Conservation (phyloP, 2,113 vertebrate genomes). For the Bufo gargarizans region DNA sequence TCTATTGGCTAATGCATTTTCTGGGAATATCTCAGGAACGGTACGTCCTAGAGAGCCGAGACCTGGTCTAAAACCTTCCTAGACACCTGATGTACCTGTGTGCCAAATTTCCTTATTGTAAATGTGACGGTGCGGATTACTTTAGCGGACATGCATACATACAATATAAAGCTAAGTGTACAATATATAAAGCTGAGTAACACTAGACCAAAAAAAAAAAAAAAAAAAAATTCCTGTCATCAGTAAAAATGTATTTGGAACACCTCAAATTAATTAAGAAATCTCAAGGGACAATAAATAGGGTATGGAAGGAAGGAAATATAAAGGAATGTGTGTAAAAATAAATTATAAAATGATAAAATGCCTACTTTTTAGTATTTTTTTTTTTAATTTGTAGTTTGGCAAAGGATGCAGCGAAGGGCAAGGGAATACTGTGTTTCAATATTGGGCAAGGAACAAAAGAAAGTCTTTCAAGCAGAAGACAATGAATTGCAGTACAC, state of each 20-base stretch:
- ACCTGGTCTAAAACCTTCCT: no score
- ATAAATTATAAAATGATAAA: not conserved
- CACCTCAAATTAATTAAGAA: not conserved
- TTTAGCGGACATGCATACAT: no score
- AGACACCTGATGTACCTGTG: no score
- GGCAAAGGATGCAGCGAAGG: conserved; percentile 11
- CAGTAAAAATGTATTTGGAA: not conserved
- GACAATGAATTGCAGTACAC: conserved; percentile 40
- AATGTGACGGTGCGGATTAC: no score
- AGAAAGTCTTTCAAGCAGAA: conserved; percentile 13
- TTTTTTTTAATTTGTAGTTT: conserved; percentile 20
- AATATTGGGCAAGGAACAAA: conserved; percentile 4
- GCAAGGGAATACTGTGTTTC: not conserved
- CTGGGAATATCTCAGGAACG: no score
- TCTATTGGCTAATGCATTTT: no score
- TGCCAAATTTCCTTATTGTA: no score
- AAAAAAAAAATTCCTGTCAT: not conserved
- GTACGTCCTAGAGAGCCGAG: no score
- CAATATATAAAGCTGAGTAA: no score
- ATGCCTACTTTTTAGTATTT: conserved; percentile 8
- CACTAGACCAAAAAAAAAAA: not conserved
- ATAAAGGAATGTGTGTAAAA: not conserved
- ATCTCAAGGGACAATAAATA: not conserved
- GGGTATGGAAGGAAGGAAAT: conserved; percentile 34
- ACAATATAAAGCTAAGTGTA: no score